Conservation (phyloP, 2,888 invertebrate genomes). For the Hymenopus coronatus region DNA sequence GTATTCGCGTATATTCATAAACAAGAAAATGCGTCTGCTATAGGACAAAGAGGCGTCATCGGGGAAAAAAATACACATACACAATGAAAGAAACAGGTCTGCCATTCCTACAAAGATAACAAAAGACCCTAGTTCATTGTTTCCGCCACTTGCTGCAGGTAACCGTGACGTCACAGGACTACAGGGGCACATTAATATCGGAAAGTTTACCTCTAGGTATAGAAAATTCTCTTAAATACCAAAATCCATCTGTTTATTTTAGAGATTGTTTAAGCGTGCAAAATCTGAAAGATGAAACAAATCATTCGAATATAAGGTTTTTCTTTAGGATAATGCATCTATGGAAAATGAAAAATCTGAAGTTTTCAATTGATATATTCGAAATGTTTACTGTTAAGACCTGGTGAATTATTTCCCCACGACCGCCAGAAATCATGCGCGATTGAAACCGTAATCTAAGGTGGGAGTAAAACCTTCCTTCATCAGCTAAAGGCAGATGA, state of each 20-base stretch:
- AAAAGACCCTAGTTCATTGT: not conserved
- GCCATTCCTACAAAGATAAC: not conserved
- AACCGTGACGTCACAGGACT: not conserved
- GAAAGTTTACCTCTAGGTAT: not conserved
- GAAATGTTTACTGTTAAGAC: too few relatives aligned
- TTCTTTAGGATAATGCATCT: too few relatives aligned
- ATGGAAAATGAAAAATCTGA: too few relatives aligned
- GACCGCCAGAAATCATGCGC: too few relatives aligned
- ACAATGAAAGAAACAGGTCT: not conserved
- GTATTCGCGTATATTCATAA: not conserved
- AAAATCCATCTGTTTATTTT: not conserved
- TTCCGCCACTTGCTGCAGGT: not conserved
- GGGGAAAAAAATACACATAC: not conserved
- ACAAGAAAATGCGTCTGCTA: not conserved
- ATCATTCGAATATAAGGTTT: too few relatives aligned
- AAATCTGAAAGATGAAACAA: too few relatives aligned
- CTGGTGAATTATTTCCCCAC: too few relatives aligned
- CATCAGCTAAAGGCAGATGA: too few relatives aligned
- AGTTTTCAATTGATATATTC: too few relatives aligned
- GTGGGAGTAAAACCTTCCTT: too few relatives aligned
- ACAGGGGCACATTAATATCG: not conserved
- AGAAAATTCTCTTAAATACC: not conserved
- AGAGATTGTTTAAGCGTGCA: not conserved
- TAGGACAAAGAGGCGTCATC: not conserved
- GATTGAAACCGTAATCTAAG: too few relatives aligned